phyloP scores from a whole-genome alignment of 2,113 vertebrate genomes.

The Dromiciops gliroides region DNA sequence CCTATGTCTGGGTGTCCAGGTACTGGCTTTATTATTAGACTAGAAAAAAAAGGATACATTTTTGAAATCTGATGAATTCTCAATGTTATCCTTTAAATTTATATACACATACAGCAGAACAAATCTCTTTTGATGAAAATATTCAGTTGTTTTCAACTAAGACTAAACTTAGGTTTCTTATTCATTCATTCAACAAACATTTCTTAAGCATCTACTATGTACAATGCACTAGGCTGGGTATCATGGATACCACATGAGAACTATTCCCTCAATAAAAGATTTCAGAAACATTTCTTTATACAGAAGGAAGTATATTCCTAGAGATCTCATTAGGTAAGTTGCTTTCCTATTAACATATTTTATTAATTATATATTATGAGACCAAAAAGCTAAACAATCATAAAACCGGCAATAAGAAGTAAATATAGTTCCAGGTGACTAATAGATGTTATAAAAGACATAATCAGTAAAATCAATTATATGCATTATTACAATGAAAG shows the following conservation, averaged over 20 bases:
- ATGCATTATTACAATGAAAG: conserved; percentile 81
- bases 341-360: conserved; percentile 82
- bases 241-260: conserved; percentile 58
- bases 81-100: conserved; percentile 21
- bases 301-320: conserved; percentile 79
- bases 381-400: conserved; percentile 82
- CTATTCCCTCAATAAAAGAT: conserved; percentile 77
- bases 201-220: background rate
- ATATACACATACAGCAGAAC: background rate
- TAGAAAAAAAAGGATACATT: conserved; percentile 10
- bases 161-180: conserved; percentile 68
- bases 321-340: conserved; percentile 81
- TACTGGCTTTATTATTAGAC: background rate
- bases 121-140: conserved; percentile 63
- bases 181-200: conserved; percentile 10
- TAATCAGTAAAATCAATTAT: conserved; percentile 80
- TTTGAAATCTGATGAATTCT: background rate
- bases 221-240: background rate
- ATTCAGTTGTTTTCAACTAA: conserved; percentile 67
- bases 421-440: conserved; percentile 76
- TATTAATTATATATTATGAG: conserved; percentile 83
- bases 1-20: background rate
- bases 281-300: conserved; percentile 80
- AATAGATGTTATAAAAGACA: conserved; percentile 73
- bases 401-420: conserved; percentile 80